Base-by-base conservation (phyloP, 2,797 vertebrate species). In the Pangasius sanitwongsei region DNA sequence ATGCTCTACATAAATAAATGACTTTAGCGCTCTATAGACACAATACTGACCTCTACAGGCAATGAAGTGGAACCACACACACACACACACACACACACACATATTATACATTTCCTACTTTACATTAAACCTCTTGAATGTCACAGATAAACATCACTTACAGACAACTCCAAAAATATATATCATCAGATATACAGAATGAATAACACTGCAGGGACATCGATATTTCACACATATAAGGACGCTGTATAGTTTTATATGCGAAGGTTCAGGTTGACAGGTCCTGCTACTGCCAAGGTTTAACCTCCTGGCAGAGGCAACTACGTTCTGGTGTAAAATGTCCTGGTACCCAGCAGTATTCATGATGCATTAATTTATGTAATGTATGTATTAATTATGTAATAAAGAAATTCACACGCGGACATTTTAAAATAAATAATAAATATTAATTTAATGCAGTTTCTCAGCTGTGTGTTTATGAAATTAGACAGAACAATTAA, bases 1-100 rank as follows among this genome's bases (percentile, higher is more conserved):
- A 81, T 57, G 78, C 23, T 85, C 70, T 84, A 81, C 89, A 89
- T 82, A 85, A 70, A 82, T 86, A 80, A 89, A 81, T 23, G 28
- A 85, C 65, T 72, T 37, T 81, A 75, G 44, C 50, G 74, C 70
- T 7, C 57, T 16, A 53, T 16, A 31, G 13, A 31, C 48, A 78
- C 44, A 77, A 77, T 15, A 53, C 28, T 78, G 75, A 53, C 48
- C 28, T 53, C 75, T 78, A 78, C 44, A 78, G 48, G 48, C 75
- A 53, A 44, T 7, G 34, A 67, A 41, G 6, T 23, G 34, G 18
- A 72, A 72, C 18, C 8, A 44, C 37, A 23, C 37, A 41, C 37
- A 4, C 37, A 5, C 37, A 34, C 65, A 31, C 65, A 67, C 67
- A 25, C 18, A 25, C 37, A 11, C 70, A 23, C 37, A 12, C 37